Conservation (phyloP, 2,113 vertebrate species). For the Tragelaphus imberbis region DNA sequence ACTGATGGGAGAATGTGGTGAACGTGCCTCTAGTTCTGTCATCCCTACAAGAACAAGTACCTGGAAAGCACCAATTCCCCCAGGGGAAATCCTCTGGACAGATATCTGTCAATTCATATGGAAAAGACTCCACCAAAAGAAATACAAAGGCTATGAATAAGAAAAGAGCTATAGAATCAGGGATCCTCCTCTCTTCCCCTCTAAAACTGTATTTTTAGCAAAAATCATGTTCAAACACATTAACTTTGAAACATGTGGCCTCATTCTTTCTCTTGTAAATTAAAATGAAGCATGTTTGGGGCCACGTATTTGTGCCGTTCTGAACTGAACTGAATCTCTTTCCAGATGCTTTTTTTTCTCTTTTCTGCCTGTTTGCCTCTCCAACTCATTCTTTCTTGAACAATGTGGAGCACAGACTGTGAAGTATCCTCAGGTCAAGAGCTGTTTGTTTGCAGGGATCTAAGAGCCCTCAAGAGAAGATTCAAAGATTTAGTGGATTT, state of each 20-base stretch:
- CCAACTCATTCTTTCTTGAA: background rate
- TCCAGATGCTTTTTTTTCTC: background rate
- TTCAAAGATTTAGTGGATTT: background rate
- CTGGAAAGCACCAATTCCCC: background rate
- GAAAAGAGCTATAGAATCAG: background rate
- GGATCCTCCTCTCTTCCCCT: slow-evolving; percentile 1
- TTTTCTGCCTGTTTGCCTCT: background rate
- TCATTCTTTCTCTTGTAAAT: slow-evolving; percentile 43
- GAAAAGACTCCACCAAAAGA: background rate
- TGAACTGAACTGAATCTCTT: background rate
- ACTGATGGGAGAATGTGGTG: background rate
- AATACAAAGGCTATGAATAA: slow-evolving; percentile 18
- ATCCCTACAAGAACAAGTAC: background rate
- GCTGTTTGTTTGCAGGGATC: background rate
- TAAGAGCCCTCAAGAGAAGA: background rate
- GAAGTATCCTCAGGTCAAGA: background rate
- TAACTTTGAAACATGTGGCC: slow-evolving; percentile 50
- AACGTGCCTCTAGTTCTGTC: background rate
- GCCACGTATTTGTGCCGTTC: background rate
- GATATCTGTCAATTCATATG: background rate
- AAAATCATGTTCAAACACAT: slow-evolving; percentile 50
- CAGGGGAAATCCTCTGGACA: slow-evolving; percentile 29
- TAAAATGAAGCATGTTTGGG: background rate
- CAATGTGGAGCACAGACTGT: background rate
- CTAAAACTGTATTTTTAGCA: slow-evolving; percentile 26